Evolutionary conservation across 2,888 invertebrate species (phyloP).

Genomic region (Polydrusus cervinus): DNA sequence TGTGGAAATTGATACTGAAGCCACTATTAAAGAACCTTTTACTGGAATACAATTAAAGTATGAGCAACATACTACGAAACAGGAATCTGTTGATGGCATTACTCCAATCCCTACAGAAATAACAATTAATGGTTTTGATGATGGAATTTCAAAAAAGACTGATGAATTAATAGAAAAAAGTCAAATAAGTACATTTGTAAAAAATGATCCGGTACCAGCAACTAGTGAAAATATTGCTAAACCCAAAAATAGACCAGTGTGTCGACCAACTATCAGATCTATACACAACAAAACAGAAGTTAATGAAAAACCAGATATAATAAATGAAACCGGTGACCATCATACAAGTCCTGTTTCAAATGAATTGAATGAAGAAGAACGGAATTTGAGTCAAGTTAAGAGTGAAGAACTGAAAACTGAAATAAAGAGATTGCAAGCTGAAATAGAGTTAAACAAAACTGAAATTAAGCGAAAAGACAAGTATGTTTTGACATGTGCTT

Average conservation of each 20-base stretch:
- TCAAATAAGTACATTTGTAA: neutral
- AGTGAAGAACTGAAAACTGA: constrained; percentile 25
- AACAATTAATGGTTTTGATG: neutral
- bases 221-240: neutral
- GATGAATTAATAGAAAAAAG: neutral
- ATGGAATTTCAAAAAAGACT: neutral
- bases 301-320: constrained; percentile 19
- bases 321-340: neutral
- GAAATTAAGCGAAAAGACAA: constrained; percentile 31
- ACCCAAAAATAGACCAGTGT: constrained; percentile 8
- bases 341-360: neutral
- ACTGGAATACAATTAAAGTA: neutral
- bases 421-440: constrained; percentile 24
- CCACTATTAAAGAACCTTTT: neutral
- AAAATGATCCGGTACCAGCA: neutral
- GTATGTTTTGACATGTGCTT: constrained; percentile 20
- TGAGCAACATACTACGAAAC: neutral
- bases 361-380: neutral
- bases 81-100: neutral
- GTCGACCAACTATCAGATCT: constrained; percentile 38
- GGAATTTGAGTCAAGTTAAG: constrained; percentile 9
- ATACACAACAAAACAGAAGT: constrained; percentile 30
- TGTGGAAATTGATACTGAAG: neutral
- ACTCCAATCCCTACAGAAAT: neutral
- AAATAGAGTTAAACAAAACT: constrained; percentile 12